Conservation (phyloP, 1,140 invertebrate genomes). For the Bombus picipes region DNA sequence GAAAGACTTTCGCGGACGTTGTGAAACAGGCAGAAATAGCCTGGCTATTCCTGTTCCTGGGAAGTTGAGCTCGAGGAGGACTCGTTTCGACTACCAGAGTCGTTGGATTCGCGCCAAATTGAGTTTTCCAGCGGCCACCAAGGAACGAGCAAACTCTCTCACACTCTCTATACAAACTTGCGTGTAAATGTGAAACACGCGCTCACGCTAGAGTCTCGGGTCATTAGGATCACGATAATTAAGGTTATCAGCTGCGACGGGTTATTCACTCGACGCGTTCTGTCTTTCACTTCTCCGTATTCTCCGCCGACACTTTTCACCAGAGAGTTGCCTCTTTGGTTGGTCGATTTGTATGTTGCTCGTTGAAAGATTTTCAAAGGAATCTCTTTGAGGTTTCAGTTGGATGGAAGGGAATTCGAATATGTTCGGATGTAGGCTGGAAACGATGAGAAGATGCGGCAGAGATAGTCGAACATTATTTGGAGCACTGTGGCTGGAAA, state of each 20-base stretch:
- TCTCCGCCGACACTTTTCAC: not conserved
- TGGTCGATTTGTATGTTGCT: not conserved
- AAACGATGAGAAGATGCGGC: not conserved
- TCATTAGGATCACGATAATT: conserved; percentile 64
- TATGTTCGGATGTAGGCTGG: not conserved
- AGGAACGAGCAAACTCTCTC: not conserved
- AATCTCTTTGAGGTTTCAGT: not conserved
- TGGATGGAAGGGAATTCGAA: not conserved
- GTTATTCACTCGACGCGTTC: conserved; percentile 29
- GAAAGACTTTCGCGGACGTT: conserved; percentile 33
- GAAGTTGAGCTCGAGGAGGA: conserved; percentile 6
- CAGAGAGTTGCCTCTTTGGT: not conserved
- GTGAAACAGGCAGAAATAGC: conserved; percentile 50
- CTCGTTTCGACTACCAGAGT: conserved; percentile 16
- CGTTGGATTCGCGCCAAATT: conserved; percentile 61
- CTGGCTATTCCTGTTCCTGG: conserved; percentile 29
- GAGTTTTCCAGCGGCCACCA: conserved; percentile 35
- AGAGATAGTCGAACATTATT: not conserved
- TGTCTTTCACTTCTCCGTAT: not conserved
- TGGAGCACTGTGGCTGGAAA: not conserved
- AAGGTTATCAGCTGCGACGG: conserved; percentile 60
- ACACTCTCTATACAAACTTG: not conserved
- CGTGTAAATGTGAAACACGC: not conserved
- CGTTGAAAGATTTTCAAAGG: not conserved
- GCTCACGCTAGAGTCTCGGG: conserved; percentile 8